Evolutionary conservation across 1,140 invertebrate genomes (phyloP), one percentile per base, ranked within the genome.

Genomic region (Diabrotica undecimpunctata): DNA sequence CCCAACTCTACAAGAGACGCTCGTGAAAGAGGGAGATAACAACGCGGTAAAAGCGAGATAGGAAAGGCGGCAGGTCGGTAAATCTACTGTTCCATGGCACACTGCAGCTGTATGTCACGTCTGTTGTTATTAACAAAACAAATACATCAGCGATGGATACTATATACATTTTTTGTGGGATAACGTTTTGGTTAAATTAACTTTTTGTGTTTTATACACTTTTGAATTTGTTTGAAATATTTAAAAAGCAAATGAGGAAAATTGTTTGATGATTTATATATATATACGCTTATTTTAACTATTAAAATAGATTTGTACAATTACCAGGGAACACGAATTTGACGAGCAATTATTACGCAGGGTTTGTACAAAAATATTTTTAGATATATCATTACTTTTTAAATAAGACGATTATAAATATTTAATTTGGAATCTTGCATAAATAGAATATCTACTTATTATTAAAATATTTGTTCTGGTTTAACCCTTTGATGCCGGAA

Each of bases 91-190:
- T 66, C 60, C 54, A 36, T 39, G 35, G 55, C 52, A 65, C 50
- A 65, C 51, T 65, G 64, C 58, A 65, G 58, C 64, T 61, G 64
- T 52, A 51, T 60, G 58, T 64, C 54, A 64, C 62, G 41, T 65
- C 63, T 51, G 39, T 55, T 65, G 51, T 60, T 65, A 65, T 65
- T 65, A 65, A 59, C 36, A 61, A 65, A 61, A 65, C 59, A 65
- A 65, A 65, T 61, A 65, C 41, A 46, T 46, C 41, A 46, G 41
- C 41, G 8, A 46, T 46, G 41, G 41, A 46, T 46, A 46, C 8
- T n/a, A 25, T 25, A 25, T 46, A 46, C n/a, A 46, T 46, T 10
- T 46, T 46, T 46, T 46, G 41, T 46, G 41, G 41, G 8, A 46
- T 46, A 46, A 8, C 41, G 41, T 46, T 46, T 5, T 6, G 41